These are phyloP conservation scores for Nemapogon koenigi DNA, from an alignment of 2,888 invertebrate species.

Conservation along the genomic window DNA sequence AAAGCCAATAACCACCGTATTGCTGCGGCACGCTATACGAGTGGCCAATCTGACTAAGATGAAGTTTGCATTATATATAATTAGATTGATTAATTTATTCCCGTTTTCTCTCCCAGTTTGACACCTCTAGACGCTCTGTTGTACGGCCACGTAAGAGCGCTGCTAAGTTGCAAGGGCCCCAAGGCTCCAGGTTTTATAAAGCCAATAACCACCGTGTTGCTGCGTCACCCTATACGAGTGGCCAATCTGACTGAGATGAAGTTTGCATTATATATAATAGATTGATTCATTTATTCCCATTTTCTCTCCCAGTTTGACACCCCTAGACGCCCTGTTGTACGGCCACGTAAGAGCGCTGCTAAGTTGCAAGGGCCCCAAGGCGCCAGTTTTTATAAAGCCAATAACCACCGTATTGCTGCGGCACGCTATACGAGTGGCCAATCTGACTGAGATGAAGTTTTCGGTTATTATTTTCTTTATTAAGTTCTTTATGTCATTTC, in stretches of 20 bases:
- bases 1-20: slow-evolving; percentile 41
- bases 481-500: too few species aligned
- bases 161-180: slow-evolving; percentile 42
- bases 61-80: too few species aligned
- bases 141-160: slow-evolving; percentile 67
- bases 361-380: slow-evolving; percentile 37
- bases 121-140: slow-evolving; percentile 82
- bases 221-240: slow-evolving; percentile 35
- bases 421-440: slow-evolving; percentile 32
- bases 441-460: slow-evolving; percentile 31
- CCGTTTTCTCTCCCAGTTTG: slow-evolving; percentile 66
- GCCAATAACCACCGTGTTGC: slow-evolving; percentile 42
- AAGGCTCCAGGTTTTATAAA: slow-evolving; percentile 39
- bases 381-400: slow-evolving; percentile 35
- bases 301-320: slow-evolving; percentile 70
- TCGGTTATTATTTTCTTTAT: too few species aligned
- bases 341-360: slow-evolving; percentile 65
- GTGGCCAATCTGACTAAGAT: too few species aligned
- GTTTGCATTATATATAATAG: too few species aligned
- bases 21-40: slow-evolving; percentile 37
- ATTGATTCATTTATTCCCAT: too few species aligned
- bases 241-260: slow-evolving; percentile 31
- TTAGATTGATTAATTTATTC: too few species aligned
- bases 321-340: slow-evolving; percentile 80
- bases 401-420: slow-evolving; percentile 46